A percentile compares a stretch with the other conserved stretches of the same genome.
phyloP scores from a whole-genome alignment of 2,113 vertebrate species.

The Lepus timidus region DNA sequence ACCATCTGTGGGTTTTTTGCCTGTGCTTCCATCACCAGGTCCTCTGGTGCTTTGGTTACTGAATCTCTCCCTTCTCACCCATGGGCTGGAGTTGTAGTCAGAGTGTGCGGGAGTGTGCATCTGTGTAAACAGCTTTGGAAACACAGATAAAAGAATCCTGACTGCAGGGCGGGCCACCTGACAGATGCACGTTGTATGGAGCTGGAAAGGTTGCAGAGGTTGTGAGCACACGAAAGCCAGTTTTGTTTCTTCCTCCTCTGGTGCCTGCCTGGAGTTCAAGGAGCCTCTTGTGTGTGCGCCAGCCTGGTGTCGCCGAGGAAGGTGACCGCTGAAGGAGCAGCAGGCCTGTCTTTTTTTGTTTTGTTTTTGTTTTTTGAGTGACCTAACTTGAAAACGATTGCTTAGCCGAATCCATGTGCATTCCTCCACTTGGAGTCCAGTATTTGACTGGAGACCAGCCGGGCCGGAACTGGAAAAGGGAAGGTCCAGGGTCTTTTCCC shows the following conservation, averaged over 20 bases:
- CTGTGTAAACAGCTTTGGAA: constrained; percentile 79
- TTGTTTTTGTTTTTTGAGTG: constrained; percentile 21
- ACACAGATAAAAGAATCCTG: constrained; percentile 59
- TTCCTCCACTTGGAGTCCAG: constrained; percentile 78
- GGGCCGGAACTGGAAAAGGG: constrained; percentile 77
- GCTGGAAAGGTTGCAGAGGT: background rate
- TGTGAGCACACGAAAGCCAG: background rate
- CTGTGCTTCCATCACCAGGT: background rate
- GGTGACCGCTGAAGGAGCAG: constrained; percentile 31
- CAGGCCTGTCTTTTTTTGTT: background rate
- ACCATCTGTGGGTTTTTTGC: background rate
- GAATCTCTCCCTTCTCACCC: constrained; percentile 10
- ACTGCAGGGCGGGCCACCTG: constrained; percentile 60
- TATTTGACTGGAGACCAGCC: constrained; percentile 77
- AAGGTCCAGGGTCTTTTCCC: constrained; percentile 82
- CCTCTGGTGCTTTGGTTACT: background rate
- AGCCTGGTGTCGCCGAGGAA: background rate
- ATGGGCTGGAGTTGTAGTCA: background rate
- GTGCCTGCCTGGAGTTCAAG: background rate
- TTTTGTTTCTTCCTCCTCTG: constrained; percentile 12
- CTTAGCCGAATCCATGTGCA: constrained; percentile 77
- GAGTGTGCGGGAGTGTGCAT: constrained; percentile 20
- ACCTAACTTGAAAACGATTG: constrained; percentile 50
- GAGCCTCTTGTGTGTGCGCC: background rate
- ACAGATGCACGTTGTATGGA: constrained; percentile 68